Evolutionary conservation across 2,797 vertebrate genomes (phyloP).

Genomic region (Ptychadena robeensis): DNA sequence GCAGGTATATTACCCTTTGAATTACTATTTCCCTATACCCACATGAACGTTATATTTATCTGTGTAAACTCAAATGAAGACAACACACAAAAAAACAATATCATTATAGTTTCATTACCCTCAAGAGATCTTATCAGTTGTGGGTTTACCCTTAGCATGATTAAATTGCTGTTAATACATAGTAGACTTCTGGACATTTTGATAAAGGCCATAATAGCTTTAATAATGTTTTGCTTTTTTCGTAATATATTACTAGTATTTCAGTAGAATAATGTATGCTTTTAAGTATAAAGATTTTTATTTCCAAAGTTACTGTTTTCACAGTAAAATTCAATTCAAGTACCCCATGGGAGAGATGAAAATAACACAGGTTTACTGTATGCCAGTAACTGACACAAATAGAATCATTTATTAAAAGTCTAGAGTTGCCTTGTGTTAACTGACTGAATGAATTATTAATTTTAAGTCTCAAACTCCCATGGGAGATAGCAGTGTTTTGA

Average conservation of each 20-base stretch:
- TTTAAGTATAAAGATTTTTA: not conserved
- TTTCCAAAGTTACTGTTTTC: not conserved
- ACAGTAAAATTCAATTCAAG: not conserved
- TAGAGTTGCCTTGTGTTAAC: not conserved
- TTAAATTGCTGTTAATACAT: not conserved
- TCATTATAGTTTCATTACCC: too few relatives aligned
- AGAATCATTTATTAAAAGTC: slow-evolving; percentile 13
- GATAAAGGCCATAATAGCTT: not conserved
- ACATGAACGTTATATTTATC: too few relatives aligned
- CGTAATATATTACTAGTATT: not conserved
- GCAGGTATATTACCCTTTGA: too few relatives aligned
- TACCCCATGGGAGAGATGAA: not conserved
- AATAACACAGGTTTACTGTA: not conserved
- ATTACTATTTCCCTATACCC: too few relatives aligned
- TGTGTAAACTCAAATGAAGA: too few relatives aligned
- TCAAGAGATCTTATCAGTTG: too few relatives aligned
- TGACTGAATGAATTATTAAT: not conserved
- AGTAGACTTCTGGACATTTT: not conserved
- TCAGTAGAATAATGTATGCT: not conserved
- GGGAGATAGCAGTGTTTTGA: not conserved
- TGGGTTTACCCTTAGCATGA: not conserved
- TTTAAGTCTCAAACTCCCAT: slow-evolving; percentile 1
- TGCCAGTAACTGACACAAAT: not conserved
- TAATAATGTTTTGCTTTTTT: not conserved
- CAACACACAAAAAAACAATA: too few relatives aligned